These are phyloP conservation scores for Ochotona curzoniae DNA, from an alignment of 2,113 vertebrate genomes.

Conservation along the genomic window DNA sequence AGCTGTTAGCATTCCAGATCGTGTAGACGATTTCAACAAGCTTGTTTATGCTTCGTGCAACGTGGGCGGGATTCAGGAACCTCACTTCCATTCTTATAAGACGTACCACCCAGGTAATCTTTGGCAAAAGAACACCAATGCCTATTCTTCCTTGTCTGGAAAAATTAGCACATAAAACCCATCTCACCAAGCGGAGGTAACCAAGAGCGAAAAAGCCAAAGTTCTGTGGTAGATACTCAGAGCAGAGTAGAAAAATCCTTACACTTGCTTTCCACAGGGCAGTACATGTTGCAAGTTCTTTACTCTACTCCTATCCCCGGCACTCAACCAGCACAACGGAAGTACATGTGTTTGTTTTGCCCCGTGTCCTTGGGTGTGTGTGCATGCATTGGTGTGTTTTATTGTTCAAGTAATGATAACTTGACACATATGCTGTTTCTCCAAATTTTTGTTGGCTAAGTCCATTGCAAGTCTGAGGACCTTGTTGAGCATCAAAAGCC, in stretches of 20 bases:
- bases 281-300: neutral
- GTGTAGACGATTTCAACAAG: slow-evolving; percentile 43
- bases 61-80: slow-evolving; percentile 54
- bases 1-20: slow-evolving; percentile 73
- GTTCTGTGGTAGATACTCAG: neutral
- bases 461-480: neutral
- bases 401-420: neutral
- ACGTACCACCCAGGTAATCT: slow-evolving; percentile 57
- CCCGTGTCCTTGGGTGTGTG: fast-evolving
- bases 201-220: neutral
- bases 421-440: neutral
- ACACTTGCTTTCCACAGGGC: neutral
- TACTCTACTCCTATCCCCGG: no score
- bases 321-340: neutral
- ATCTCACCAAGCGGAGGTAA: neutral
- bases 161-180: neutral
- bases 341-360: neutral
- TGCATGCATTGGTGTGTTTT: neutral
- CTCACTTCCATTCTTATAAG: slow-evolving; percentile 18
- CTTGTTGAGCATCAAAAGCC: neutral
- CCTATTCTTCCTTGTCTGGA: slow-evolving; percentile 9
- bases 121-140: slow-evolving; percentile 14
- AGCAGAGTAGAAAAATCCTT: neutral
- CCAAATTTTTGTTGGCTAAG: neutral
- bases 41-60: slow-evolving; percentile 63